phyloP scores from a whole-genome alignment of 2,888 invertebrate genomes.

The Drosophila sordidapex region DNA sequence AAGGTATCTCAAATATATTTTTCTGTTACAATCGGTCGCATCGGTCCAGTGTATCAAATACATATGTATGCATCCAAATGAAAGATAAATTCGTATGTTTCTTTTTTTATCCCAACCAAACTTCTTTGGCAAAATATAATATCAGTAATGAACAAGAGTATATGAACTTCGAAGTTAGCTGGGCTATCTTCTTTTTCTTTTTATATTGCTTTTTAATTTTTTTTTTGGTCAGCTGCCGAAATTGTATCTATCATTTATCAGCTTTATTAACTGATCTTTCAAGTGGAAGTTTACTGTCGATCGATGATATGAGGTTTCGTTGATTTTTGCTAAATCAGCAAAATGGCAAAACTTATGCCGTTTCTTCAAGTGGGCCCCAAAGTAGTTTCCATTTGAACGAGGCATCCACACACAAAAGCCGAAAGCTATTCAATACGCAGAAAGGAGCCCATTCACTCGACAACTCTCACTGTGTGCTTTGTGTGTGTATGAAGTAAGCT shows the following conservation, averaged over 20 bases:
- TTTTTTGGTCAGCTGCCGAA: slow-evolving; percentile 39
- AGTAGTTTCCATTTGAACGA: slow-evolving; percentile 47
- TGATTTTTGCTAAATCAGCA: slow-evolving; percentile 52
- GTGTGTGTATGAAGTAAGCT: slow-evolving; percentile 15
- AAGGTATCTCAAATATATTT: neutral
- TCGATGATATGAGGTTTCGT: slow-evolving; percentile 60
- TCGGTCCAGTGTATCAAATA: neutral
- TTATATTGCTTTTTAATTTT: neutral
- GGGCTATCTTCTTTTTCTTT: neutral
- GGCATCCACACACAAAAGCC: slow-evolving; percentile 19
- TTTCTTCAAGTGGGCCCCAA: slow-evolving; percentile 42
- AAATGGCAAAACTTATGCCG: slow-evolving; percentile 53
- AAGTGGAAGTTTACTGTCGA: slow-evolving; percentile 62
- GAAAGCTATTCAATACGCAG: slow-evolving; percentile 32
- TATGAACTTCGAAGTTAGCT: neutral
- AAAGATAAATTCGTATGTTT: neutral
- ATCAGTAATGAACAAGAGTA: neutral
- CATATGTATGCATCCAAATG: neutral
- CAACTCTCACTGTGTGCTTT: slow-evolving; percentile 12
- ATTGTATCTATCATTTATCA: slow-evolving; percentile 77
- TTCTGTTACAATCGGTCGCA: neutral
- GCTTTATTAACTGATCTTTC: slow-evolving; percentile 77
- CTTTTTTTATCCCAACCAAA: neutral
- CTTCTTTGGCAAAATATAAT: neutral
- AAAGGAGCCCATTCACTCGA: slow-evolving; percentile 30